Evolutionary conservation across 2,888 invertebrate genomes (phyloP).

Genomic region (Hydropsyche betteni): DNA sequence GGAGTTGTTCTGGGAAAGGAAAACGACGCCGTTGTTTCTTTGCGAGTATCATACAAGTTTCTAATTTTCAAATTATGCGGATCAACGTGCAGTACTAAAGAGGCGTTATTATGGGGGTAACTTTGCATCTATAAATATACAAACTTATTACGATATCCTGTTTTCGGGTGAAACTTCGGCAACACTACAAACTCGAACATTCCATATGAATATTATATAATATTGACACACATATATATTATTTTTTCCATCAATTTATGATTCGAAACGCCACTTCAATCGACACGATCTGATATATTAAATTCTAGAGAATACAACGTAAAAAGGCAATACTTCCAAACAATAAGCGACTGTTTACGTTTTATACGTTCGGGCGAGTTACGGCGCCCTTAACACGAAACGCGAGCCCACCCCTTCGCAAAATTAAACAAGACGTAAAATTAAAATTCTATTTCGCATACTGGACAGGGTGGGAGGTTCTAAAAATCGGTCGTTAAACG

Average conservation of each 20-base stretch:
- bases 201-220: background rate
- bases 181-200: too few relatives aligned
- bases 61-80: conserved; percentile 44
- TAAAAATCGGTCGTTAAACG: conserved; percentile 42
- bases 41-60: conserved; percentile 37
- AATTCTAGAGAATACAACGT: too few relatives aligned
- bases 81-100: conserved; percentile 24
- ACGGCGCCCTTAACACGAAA: background rate
- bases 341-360: too few relatives aligned
- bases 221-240: background rate
- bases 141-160: conserved; percentile 1
- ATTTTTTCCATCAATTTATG: background rate
- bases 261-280: background rate
- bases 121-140: background rate
- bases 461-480: background rate
- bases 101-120: conserved; percentile 4
- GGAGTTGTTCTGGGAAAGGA: conserved; percentile 42
- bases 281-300: too few relatives aligned
- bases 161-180: too few relatives aligned
- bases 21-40: conserved; percentile 37
- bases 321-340: too few relatives aligned
- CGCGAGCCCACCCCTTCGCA: too few relatives aligned
- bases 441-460: conserved; percentile 19
- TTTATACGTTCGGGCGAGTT: background rate
- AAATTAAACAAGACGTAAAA: conserved; percentile 27